phyloP scores from a whole-genome alignment of 2,888 invertebrate genomes.

The Eilema griseolum region DNA sequence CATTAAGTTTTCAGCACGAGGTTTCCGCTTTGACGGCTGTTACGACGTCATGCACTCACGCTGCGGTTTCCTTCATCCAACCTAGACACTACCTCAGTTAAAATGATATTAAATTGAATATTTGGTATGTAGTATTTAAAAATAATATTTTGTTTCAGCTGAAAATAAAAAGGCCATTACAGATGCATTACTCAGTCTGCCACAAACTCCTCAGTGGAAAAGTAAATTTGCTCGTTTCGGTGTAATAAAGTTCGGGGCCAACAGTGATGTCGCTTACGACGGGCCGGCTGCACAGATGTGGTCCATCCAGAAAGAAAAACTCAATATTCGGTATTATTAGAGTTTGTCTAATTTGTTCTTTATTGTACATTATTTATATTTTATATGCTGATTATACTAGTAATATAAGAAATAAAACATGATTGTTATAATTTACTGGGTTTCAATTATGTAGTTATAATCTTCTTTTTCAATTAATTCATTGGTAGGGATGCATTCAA shows the following conservation, averaged over 20 bases:
- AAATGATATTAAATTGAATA: not conserved
- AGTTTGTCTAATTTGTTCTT: slow-evolving; percentile 68
- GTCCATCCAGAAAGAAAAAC: slow-evolving; percentile 79
- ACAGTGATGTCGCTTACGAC: slow-evolving; percentile 80
- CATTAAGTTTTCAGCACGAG: no score
- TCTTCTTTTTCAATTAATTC: not conserved
- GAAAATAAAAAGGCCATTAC: slow-evolving; percentile 73
- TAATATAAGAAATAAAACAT: slow-evolving; percentile 47
- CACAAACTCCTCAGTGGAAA: slow-evolving; percentile 73
- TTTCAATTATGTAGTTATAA: not conserved
- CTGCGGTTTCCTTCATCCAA: not conserved
- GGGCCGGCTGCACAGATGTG: slow-evolving; percentile 84
- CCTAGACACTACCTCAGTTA: not conserved
- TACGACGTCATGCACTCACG: not conserved
- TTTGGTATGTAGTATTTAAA: not conserved
- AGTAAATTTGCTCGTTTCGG: slow-evolving; percentile 81
- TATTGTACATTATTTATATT: slow-evolving; percentile 80
- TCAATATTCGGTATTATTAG: slow-evolving; percentile 87
- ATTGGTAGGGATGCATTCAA: not conserved
- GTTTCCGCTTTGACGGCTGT: no score
- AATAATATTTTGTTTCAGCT: slow-evolving; percentile 65
- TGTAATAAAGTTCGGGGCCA: slow-evolving; percentile 77
- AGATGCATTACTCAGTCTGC: slow-evolving; percentile 73
- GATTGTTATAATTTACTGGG: slow-evolving; percentile 14
- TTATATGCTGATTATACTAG: slow-evolving; percentile 77